A percentile compares a stretch with the other conserved stretches of the same genome.
These are phyloP conservation scores for Diadema setosum DNA, from an alignment of 35 echinoderm and acorn worm species.

Conservation along the genomic window DNA sequence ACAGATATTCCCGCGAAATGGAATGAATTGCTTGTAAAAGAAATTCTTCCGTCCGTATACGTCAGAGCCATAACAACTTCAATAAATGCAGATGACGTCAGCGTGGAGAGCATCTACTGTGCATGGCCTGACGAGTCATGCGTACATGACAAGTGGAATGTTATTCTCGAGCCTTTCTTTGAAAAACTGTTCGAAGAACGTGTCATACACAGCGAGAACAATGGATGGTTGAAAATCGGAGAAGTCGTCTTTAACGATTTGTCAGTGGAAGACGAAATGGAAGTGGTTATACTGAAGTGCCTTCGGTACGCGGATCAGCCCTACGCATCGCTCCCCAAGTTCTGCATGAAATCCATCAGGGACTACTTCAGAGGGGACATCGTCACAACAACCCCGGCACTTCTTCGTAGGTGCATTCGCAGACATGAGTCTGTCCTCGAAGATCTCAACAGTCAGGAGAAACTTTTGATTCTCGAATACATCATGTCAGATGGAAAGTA, in stretches of 20 bases:
- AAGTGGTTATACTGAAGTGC: not conserved
- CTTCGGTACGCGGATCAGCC: not conserved
- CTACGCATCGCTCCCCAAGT: not conserved
- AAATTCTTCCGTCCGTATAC: constrained; percentile 70
- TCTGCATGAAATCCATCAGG: not conserved
- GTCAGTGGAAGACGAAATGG: not conserved
- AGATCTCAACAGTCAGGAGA: not conserved
- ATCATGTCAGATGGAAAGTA: not conserved
- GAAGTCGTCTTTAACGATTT: not conserved
- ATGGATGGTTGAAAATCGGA: not conserved
- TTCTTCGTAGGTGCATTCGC: not conserved
- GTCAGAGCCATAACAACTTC: not conserved
- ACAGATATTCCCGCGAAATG: constrained; percentile 63
- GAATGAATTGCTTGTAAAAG: constrained; percentile 65
- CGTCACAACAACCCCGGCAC: not conserved
- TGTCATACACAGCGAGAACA: not conserved
- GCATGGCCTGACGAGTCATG: not conserved
- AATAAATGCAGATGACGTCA: not conserved
- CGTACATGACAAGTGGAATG: not conserved
- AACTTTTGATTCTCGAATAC: not conserved
- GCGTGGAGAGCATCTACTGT: not conserved
- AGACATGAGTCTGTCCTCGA: not conserved
- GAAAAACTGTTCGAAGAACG: not conserved
- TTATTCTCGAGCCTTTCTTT: not conserved
- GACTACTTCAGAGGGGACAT: not conserved